Evolutionary conservation across 1,140 invertebrate species (phyloP).

Genomic region (Danaus melanippus): DNA sequence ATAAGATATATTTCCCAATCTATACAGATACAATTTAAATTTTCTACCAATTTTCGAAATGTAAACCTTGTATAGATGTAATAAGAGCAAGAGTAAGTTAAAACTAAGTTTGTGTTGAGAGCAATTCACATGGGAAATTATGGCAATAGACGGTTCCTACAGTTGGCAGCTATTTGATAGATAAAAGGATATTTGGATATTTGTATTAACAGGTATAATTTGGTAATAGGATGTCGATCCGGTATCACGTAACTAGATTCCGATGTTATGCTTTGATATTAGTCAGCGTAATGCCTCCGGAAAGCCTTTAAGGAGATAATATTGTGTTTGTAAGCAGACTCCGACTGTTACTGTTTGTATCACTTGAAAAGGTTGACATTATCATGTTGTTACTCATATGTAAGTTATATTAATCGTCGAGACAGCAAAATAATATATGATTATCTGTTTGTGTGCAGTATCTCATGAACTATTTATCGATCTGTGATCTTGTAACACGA

Average conservation of each 20-base stretch:
- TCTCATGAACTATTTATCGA: no score
- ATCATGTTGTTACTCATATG: no score
- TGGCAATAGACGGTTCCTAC: conserved; percentile 26
- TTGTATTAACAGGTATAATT: conserved; percentile 24
- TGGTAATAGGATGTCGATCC: conserved; percentile 9
- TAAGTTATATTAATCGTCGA: no score
- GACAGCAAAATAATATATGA: no score
- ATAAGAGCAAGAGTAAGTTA: conserved; percentile 3
- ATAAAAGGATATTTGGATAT: conserved; percentile 31
- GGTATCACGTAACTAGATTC: not conserved
- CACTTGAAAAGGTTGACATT: no score
- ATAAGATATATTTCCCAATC: not conserved
- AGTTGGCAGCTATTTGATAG: conserved; percentile 30
- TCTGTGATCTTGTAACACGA: no score
- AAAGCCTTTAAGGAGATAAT: no score
- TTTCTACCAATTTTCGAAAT: not conserved
- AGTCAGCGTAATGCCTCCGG: no score
- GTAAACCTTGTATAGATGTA: not conserved
- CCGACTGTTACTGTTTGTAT: no score
- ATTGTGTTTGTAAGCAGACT: no score
- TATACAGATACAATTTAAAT: not conserved
- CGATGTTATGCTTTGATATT: not conserved
- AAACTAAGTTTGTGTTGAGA: conserved; percentile 7
- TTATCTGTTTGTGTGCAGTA: no score
- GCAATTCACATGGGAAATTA: conserved; percentile 25